Evolutionary conservation across 1,140 invertebrate genomes (phyloP), one percentile per base, ranked within the genome.

Genomic region (Eupeodes corollae): DNA sequence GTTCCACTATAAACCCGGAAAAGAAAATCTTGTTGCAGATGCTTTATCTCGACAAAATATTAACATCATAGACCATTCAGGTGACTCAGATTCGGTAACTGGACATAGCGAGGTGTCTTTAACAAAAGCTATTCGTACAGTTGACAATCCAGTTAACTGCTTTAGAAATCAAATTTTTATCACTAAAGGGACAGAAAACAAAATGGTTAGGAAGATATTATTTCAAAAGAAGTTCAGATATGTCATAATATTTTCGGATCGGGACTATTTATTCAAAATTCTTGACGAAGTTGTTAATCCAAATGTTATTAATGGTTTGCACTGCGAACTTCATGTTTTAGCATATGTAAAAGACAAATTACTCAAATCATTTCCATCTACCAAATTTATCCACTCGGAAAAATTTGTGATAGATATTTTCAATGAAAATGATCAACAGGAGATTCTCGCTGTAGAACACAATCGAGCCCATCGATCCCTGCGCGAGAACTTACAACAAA

Each of bases 321-420:
- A 2, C 21, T 37, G 33, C 44, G 16, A 38, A 12, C 5, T 46
- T 18, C 19, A 18, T 12, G 38, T 26, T 6, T 18, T 40, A 12
- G 45, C 45, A 30, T 11, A 9, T 11, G 9, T 47, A 26, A 19
- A 47, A 32, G 19, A 40, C 13, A 3, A 15, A 12, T 15, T 48
- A 13, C 12, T 48, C 12, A 16, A 33, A 42, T 3, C 21, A 5
- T 35, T 35, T 18, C 31, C 47, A 19, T 38, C 21, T 0, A 26
- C 19, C 3, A 49, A 42, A 31, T 49, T 49, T 14, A 15, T 26
- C 13, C 6, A 44, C 39, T 16, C 37, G 9, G 26, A 38, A 15
- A 44, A 44, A 19, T 16, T 38, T 11, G 42, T 44, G 9, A 44
- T 19, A 12, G 48, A 49, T 38, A 32, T 49, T 5, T 19, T 31